Conservation (phyloP, 2,888 invertebrate genomes). For the Trissonchulus latispiculum region DNA sequence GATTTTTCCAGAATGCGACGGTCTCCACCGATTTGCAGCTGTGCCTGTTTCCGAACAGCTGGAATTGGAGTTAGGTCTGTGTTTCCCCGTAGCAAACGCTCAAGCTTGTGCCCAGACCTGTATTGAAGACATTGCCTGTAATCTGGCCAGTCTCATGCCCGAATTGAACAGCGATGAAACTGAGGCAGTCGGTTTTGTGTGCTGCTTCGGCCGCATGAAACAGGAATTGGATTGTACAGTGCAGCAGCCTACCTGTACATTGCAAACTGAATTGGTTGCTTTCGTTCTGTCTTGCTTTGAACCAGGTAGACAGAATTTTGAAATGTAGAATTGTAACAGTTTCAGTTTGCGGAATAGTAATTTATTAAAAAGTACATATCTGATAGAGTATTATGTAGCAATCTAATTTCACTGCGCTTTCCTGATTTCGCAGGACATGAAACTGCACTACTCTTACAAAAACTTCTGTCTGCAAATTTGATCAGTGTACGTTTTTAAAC, state of each 20-base stretch:
- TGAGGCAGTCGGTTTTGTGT: not conserved
- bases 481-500: no score
- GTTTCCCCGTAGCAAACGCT: not conserved
- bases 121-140: not conserved
- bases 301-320: not conserved
- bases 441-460: no score
- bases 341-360: no score
- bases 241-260: not conserved
- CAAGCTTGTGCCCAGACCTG: not conserved
- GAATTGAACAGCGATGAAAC: not conserved
- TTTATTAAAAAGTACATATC: no score
- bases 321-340: no score
- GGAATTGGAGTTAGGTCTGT: not conserved
- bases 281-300: not conserved
- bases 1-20: not conserved
- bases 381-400: no score
- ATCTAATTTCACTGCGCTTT: no score
- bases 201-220: not conserved
- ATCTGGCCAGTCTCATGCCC: not conserved
- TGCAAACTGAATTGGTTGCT: not conserved
- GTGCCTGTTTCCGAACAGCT: not conserved
- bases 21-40: not conserved
- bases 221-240: not conserved
- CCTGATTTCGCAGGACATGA: no score
- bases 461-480: no score